These are phyloP conservation scores for Thecophora atra DNA, from an alignment of 2,888 invertebrate species.

Conservation along the genomic window DNA sequence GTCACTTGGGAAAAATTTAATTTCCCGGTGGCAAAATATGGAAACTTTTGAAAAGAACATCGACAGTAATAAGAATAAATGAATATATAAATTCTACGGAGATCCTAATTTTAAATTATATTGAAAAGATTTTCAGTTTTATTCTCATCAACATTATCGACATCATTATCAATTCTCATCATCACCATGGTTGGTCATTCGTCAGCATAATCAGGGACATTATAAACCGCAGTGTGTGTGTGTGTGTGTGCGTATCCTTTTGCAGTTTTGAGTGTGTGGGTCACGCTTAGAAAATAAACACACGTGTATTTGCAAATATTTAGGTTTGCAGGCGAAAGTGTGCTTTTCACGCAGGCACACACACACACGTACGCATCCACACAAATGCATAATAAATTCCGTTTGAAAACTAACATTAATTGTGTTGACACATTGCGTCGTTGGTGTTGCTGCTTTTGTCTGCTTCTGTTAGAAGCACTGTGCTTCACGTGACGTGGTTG, in stretches of 20 bases:
- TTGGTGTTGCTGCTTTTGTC: not conserved
- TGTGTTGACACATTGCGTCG: conserved; percentile 29
- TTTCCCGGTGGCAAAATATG: not conserved
- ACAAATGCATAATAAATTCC: conserved; percentile 27
- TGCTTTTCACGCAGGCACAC: not conserved
- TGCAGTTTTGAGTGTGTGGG: not conserved
- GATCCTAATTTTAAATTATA: too few species aligned
- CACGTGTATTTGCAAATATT: not conserved
- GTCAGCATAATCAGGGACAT: conserved; percentile 20
- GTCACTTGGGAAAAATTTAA: not conserved
- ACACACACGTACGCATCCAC: not conserved
- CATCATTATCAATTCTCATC: not conserved
- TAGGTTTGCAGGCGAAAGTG: not conserved
- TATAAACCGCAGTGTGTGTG: conserved; percentile 10
- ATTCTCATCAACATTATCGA: too few species aligned
- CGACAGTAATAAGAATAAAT: not conserved
- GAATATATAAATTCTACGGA: too few species aligned
- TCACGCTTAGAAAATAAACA: not conserved
- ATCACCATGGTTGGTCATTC: not conserved
- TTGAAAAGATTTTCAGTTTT: too few species aligned
- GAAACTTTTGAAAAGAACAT: not conserved
- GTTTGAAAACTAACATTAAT: conserved; percentile 31
- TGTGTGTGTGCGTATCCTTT: not conserved
- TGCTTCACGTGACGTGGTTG: too few species aligned
- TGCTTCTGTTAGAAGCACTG: not conserved